These are phyloP conservation scores for Ornithoptera alexandrae DNA, from an alignment of 2,888 invertebrate species.

Conservation along the genomic window DNA sequence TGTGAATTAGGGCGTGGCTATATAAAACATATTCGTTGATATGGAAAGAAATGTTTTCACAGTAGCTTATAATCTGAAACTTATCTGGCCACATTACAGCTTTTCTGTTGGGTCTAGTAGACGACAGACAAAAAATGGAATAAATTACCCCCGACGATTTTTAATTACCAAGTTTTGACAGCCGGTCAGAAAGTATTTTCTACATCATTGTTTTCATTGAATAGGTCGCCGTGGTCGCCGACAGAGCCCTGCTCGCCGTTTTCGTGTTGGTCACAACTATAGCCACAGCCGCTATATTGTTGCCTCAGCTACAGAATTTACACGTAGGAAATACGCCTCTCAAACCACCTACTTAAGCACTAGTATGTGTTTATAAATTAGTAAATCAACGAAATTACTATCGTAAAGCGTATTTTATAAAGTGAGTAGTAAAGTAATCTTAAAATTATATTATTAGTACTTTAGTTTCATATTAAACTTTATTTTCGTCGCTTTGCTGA, in stretches of 20 bases:
- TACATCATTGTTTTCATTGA: conserved; percentile 29
- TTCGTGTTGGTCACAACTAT: conserved; percentile 88
- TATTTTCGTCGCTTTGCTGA: no score
- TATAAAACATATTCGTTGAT: background rate
- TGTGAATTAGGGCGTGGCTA: background rate
- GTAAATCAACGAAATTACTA: conserved; percentile 8
- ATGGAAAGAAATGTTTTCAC: background rate
- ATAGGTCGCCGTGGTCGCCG: conserved; percentile 89
- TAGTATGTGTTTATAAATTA: background rate
- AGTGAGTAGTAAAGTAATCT: background rate
- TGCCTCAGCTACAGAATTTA: conserved; percentile 82
- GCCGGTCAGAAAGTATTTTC: conserved; percentile 30
- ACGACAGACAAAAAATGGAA: conserved; percentile 1
- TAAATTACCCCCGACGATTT: conserved; percentile 10
- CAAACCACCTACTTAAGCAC: conserved; percentile 62
- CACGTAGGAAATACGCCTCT: conserved; percentile 74
- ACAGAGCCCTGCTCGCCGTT: conserved; percentile 86
- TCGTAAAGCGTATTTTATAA: background rate
- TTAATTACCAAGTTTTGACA: conserved; percentile 29
- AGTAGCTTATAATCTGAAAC: background rate
- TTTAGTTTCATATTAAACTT: no score
- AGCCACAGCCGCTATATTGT: conserved; percentile 88
- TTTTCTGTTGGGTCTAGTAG: background rate
- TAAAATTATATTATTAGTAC: no score
- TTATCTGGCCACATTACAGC: background rate